Conservation (phyloP, 2,888 invertebrate species). For the Panopea generosa region DNA sequence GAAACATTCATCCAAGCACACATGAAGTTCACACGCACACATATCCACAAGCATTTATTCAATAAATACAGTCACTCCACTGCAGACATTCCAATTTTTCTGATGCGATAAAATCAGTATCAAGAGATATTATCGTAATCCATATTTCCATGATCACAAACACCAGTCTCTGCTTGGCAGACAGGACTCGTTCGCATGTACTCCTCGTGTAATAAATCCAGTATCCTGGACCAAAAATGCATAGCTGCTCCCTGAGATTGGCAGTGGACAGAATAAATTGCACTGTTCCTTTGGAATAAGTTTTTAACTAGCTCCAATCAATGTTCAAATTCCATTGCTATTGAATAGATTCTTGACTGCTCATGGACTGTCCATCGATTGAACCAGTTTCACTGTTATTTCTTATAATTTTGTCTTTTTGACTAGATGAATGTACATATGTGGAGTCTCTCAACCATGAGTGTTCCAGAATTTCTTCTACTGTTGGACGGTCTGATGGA, state of each 20-base stretch:
- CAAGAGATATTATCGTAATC: neutral
- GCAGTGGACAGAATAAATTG: slow-evolving; percentile 63
- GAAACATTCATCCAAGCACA: slow-evolving; percentile 13
- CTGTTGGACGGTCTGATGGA: slow-evolving; percentile 86
- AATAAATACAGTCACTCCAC: slow-evolving; percentile 1
- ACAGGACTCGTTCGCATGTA: slow-evolving; percentile 44
- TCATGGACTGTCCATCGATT: slow-evolving; percentile 74
- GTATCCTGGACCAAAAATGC: slow-evolving; percentile 25
- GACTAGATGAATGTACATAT: slow-evolving; percentile 61
- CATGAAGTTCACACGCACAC: neutral
- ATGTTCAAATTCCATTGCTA: slow-evolving; percentile 22
- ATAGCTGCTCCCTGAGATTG: slow-evolving; percentile 66
- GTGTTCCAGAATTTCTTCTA: slow-evolving; percentile 87
- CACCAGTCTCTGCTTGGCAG: slow-evolving; percentile 64
- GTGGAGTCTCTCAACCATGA: slow-evolving; percentile 85
- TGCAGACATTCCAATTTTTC: neutral
- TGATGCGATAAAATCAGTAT: neutral
- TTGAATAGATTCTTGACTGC: slow-evolving; percentile 79
- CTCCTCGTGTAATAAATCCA: neutral
- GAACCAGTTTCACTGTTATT: slow-evolving; percentile 65
- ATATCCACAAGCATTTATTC: slow-evolving; percentile 6
- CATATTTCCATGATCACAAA: slow-evolving; percentile 1
- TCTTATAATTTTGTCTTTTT: slow-evolving; percentile 64
- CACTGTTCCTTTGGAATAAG: slow-evolving; percentile 55
- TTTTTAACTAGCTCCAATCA: slow-evolving; percentile 13